Conservation (phyloP, 2,888 invertebrate genomes). For the Diplolepis rosae region DNA sequence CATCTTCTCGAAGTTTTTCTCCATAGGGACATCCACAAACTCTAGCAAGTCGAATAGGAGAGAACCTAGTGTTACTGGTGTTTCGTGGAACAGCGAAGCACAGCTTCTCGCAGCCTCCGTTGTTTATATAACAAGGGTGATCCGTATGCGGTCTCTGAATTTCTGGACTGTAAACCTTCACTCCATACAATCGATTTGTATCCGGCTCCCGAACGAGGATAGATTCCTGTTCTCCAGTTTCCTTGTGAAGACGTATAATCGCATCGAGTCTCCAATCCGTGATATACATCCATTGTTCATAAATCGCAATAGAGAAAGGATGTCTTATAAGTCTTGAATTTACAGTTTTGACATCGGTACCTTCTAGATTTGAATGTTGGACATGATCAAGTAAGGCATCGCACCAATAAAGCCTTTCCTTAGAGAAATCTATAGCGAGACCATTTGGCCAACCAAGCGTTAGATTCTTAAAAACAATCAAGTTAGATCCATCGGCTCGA, state of each 20-base stretch:
- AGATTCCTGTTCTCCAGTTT: constrained; percentile 90
- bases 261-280: constrained; percentile 98
- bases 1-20: constrained; percentile 84
- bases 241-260: constrained; percentile 91
- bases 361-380: constrained; percentile 93
- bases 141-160: constrained; percentile 81
- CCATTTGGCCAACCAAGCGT: constrained; percentile 99
- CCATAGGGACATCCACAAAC: constrained; percentile 96
- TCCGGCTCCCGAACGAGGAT: constrained; percentile 91
- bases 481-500: constrained; percentile 90
- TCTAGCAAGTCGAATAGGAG: constrained; percentile 76
- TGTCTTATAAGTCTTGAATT: constrained; percentile 89
- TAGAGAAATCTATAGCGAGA: constrained; percentile 91
- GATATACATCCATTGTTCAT: constrained; percentile 94
- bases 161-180: constrained; percentile 87
- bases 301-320: constrained; percentile 94
- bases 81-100: constrained; percentile 92
- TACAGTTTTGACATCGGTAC: constrained; percentile 92
- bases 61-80: constrained; percentile 55
- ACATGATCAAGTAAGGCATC: constrained; percentile 97
- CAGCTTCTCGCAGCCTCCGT: constrained; percentile 94
- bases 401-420: constrained; percentile 96
- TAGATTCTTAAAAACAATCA: constrained; percentile 91
- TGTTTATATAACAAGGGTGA: constrained; percentile 89
- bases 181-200: constrained; percentile 92